A percentile compares a stretch with the other conserved stretches of the same genome.
Evolutionary conservation across 37 sponge, comb jelly and placozoan genomes (phyloP).

Genomic region (Chondrilla cf. caribensis): DNA sequence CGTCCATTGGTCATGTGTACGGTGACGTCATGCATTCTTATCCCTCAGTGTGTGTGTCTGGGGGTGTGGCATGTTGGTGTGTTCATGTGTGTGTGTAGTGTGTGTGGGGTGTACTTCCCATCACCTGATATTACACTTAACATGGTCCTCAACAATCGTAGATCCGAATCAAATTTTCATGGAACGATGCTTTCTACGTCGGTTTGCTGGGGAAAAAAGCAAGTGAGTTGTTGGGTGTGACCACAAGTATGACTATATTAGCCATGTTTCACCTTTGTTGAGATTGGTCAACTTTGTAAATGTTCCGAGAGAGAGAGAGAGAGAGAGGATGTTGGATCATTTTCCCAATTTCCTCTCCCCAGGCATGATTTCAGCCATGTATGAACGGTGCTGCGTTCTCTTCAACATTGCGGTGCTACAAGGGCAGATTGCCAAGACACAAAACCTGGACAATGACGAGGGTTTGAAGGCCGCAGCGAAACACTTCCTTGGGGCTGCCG

Average conservation of each 20-base stretch:
- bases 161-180: slow-evolving; percentile 91
- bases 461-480: slow-evolving; percentile 87
- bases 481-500: slow-evolving; percentile 95
- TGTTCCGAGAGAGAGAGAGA: too few species aligned
- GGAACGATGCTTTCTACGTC: slow-evolving; percentile 89
- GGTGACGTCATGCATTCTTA: not conserved
- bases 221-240: too few species aligned
- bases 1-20: not conserved
- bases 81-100: too few species aligned
- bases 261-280: too few species aligned
- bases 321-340: not conserved
- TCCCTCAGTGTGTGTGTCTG: not conserved
- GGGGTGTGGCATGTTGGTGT: not conserved
- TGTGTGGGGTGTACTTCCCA: too few species aligned
- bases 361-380: slow-evolving; percentile 75
- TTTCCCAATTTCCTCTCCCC: too few species aligned
- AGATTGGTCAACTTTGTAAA: too few species aligned
- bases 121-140: too few species aligned
- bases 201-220: slow-evolving; percentile 70
- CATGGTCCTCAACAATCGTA: slow-evolving; percentile 5
- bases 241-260: too few species aligned
- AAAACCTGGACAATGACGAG: slow-evolving; percentile 91
- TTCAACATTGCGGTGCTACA: slow-evolving; percentile 92
- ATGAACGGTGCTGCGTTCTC: slow-evolving; percentile 85
- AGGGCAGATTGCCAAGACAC: slow-evolving; percentile 83